Percentiles rank a stretch among this genome's conserved stretches.
Conservation (phyloP, 2,797 vertebrate species). For the Gorsachius magnificus region DNA sequence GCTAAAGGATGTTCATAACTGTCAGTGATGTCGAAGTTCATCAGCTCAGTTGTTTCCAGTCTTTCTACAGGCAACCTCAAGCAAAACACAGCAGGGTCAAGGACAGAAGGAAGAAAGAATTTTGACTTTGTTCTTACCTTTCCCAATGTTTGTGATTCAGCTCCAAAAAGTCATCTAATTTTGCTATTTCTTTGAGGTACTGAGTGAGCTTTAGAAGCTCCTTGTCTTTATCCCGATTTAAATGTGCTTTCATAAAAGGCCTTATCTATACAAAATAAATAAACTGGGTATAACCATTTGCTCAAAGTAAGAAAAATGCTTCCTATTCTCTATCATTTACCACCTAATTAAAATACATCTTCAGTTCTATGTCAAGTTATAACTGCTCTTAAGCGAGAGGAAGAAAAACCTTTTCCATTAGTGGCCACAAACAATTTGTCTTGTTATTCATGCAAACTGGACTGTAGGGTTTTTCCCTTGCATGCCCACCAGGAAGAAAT, state of each 20-base stretch:
- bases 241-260: constrained; percentile 98
- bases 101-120: not conserved
- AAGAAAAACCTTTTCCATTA: not conserved
- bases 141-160: constrained; percentile 99
- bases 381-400: not conserved
- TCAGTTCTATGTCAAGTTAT: not conserved
- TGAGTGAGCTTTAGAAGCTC: constrained; percentile 96
- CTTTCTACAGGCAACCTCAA: not conserved
- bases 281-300: not conserved
- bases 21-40: not conserved
- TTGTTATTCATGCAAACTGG: not conserved
- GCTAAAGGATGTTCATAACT: not conserved
- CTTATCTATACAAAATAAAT: constrained; percentile 83
- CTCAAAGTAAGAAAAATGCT: not conserved
- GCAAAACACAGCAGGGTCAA: not conserved
- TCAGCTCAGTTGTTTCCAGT: not conserved
- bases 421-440: not conserved
- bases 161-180: constrained; percentile 92
- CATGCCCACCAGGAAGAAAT: not conserved
- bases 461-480: not conserved
- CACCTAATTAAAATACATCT: not conserved
- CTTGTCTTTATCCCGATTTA: constrained; percentile 97
- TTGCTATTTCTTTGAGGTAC: constrained; percentile 97
- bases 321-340: not conserved
- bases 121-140: constrained; percentile 79